These are phyloP conservation scores for Seira sanloemensis DNA, from an alignment of 2,888 invertebrate species.

Conservation along the genomic window DNA sequence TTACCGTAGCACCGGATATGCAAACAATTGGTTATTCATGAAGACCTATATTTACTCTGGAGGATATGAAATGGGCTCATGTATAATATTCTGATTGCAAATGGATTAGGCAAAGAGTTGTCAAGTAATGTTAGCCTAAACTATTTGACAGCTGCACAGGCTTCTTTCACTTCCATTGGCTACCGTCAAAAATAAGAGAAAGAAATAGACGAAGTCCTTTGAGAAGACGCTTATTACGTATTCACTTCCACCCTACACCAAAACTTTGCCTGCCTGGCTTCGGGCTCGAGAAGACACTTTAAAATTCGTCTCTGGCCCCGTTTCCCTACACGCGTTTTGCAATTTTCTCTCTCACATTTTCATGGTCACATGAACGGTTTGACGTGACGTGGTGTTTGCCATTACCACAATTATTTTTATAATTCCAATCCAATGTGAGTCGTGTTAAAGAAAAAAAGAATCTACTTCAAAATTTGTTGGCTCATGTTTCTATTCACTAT, in stretches of 20 bases:
- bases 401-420: too few relatives aligned
- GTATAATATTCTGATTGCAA: too few relatives aligned
- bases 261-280: not conserved
- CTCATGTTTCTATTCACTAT: too few relatives aligned
- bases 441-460: too few relatives aligned
- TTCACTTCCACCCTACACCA: not conserved
- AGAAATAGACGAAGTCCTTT: too few relatives aligned
- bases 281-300: not conserved
- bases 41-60: not conserved
- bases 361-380: too few relatives aligned
- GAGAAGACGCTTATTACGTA: too few relatives aligned
- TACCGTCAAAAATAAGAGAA: too few relatives aligned
- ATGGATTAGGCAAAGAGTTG: not conserved
- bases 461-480: too few relatives aligned
- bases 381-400: too few relatives aligned
- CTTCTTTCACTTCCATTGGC: not conserved
- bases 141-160: constrained; percentile 1
- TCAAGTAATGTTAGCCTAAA: not conserved
- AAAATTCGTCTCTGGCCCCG: not conserved
- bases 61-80: not conserved
- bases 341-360: not conserved
- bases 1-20: constrained; percentile 40
- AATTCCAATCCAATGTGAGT: too few relatives aligned
- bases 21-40: constrained; percentile 6
- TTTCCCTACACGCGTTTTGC: not conserved